These are phyloP conservation scores for Apeira syringaria DNA, from an alignment of 2,888 invertebrate species.

Conservation along the genomic window DNA sequence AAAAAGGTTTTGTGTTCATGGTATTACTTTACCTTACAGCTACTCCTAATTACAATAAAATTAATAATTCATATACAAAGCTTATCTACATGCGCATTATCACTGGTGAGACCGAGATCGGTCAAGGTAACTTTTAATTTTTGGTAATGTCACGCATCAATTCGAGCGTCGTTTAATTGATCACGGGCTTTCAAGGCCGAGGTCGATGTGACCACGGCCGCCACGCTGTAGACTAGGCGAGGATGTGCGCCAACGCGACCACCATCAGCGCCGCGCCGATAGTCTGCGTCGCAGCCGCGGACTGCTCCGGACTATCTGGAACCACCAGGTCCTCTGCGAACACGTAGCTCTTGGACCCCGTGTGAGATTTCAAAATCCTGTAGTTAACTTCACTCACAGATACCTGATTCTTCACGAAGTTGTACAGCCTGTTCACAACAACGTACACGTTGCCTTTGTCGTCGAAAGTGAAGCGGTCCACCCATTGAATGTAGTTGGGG, in stretches of 20 bases:
- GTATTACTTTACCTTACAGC: conserved; percentile 27
- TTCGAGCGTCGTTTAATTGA: conserved; percentile 49
- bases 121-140: conserved; percentile 80
- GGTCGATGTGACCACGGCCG: conserved; percentile 40
- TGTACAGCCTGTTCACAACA: conserved; percentile 87
- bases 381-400: conserved; percentile 85
- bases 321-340: conserved; percentile 67
- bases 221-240: conserved; percentile 56
- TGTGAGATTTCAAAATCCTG: conserved; percentile 85
- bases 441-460: conserved; percentile 86
- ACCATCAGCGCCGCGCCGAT: conserved; percentile 55
- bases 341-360: conserved; percentile 86
- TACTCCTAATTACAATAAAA: conserved; percentile 32
- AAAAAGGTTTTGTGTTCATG: conserved; percentile 43
- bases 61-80: conserved; percentile 50
- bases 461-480: conserved; percentile 88
- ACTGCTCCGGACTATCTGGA: conserved; percentile 36
- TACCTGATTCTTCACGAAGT: conserved; percentile 85
- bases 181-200: conserved; percentile 51
- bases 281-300: conserved; percentile 53
- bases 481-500: conserved; percentile 88
- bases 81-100: conserved; percentile 73
- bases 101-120: conserved; percentile 65
- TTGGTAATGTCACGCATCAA: conserved; percentile 74
- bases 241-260: conserved; percentile 60